Base-by-base conservation (phyloP, 2,888 invertebrate genomes). In the Cancer borealis region DNA sequence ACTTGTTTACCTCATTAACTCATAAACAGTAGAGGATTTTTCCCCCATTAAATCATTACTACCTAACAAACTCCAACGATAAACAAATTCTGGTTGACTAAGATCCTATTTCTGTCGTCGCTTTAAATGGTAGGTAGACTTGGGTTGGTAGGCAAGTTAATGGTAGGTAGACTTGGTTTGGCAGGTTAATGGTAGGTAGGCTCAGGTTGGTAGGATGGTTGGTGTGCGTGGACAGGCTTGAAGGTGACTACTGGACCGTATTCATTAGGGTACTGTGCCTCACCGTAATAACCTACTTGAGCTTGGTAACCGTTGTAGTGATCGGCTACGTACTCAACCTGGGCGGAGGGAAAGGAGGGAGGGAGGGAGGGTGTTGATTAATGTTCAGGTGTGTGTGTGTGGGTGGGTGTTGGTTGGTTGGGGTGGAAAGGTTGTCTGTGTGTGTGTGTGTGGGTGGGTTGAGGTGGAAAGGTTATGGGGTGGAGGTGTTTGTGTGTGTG, bases 291-390 rank as follows among this genome's bases (percentile, higher is more conserved):
- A 95, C 97, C 97, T 14, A 98, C 98, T 97, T 98, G 98, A 96
- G 98, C 98, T 96, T 98, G 98, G 97, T 98, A 99, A 60, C 98
- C 98, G 96, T 98, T 98, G 96, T 98, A 98, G 98, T 98, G 98
- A 96, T 98, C 98, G 0, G 98, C 98, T 0, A 98, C 98, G 96
- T 94, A 95, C 88, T 93, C 89, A 21, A 94, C 95, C 95, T 95
- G 94, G 6, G n/a, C 14, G 14, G 10, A 90, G 21, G n/a, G 30
- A 21, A 26, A 2, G 8, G 3, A 49, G 88, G 21, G 47, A 39
- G 39, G 26, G 88, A 89, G 47, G 88, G 46, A 10, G 14, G 88
- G 10, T 21, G 45, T 39, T 39, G 2, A 39, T 39, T 39, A 39
- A 39, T 39, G 39, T 2, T 39, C 39, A 39, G 39, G 39, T 39